Conservation (phyloP, 2,113 vertebrate species). For the Suricata suricatta region DNA sequence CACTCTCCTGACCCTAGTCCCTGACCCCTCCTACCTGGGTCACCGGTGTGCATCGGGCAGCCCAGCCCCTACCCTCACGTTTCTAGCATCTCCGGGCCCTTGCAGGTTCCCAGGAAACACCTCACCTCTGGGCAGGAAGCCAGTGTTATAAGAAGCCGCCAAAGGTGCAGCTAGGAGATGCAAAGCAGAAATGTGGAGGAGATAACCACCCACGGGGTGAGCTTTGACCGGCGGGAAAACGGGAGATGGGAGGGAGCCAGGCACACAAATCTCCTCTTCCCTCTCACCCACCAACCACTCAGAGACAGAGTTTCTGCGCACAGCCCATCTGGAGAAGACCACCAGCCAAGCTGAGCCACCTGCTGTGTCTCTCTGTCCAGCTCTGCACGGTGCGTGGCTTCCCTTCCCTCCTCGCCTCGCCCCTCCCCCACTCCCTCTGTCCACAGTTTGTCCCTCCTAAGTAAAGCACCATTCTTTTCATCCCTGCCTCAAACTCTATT, state of each 20-base stretch:
- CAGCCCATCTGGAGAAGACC: neutral
- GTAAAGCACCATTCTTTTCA: neutral
- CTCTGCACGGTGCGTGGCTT: neutral
- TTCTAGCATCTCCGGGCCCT: neutral
- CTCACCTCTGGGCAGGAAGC: neutral
- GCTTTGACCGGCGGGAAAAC: neutral
- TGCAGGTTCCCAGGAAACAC: neutral
- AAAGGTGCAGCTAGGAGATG: neutral
- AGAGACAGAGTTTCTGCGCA: neutral
- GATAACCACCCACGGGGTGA: rapidly evolving
- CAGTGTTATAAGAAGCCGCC: neutral
- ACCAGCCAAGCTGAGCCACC: neutral
- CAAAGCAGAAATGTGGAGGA: neutral
- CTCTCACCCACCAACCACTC: neutral
- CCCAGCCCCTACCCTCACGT: neutral
- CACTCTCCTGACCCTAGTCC: neutral
- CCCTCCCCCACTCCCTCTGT: neutral
- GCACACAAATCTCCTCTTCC: neutral
- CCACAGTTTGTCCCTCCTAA: neutral
- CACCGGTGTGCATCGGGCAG: neutral
- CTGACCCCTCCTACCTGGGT: neutral
- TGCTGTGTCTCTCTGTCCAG: neutral
- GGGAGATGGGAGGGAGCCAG: neutral
- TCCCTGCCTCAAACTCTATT: neutral
- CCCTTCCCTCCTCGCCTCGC: rapidly evolving